Conservation (phyloP, 1,140 invertebrate species). For the Colletes gigas region DNA sequence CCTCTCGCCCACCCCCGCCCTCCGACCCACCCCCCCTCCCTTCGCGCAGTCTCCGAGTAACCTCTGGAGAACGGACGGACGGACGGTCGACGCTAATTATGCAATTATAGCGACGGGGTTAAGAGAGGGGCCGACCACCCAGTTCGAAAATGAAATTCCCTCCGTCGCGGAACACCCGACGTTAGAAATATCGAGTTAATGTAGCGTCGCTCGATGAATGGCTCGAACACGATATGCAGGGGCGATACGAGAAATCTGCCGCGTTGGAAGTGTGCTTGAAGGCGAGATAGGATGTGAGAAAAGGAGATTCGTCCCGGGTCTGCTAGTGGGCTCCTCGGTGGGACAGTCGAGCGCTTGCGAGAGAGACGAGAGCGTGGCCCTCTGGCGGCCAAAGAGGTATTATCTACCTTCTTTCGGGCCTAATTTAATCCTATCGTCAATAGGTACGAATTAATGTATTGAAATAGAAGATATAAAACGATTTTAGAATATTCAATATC, state of each 20-base stretch:
- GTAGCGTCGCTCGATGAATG: background rate
- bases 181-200: conserved; percentile 1
- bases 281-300: background rate
- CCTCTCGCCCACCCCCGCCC: too few species aligned
- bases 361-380: too few species aligned
- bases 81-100: background rate
- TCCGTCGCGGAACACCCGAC: background rate
- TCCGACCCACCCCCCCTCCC: background rate
- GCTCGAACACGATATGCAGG: background rate
- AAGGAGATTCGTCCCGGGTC: background rate
- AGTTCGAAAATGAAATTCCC: background rate
- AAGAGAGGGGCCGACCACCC: background rate
- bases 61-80: background rate
- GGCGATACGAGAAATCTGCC: background rate
- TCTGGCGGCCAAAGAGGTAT: too few species aligned
- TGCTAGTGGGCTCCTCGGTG: too few species aligned
- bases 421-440: too few species aligned
- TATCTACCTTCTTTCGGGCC: too few species aligned
- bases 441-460: too few species aligned
- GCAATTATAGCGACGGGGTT: background rate
- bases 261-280: background rate
- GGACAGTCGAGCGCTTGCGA: too few species aligned
- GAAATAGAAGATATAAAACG: too few species aligned
- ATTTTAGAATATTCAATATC: too few species aligned
- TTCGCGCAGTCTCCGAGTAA: background rate